Percentiles rank a stretch among this genome's conserved stretches.
These are phyloP conservation scores for Cremastobaeus sp. DNA, from an alignment of 2,888 invertebrate genomes.

Conservation along the genomic window DNA sequence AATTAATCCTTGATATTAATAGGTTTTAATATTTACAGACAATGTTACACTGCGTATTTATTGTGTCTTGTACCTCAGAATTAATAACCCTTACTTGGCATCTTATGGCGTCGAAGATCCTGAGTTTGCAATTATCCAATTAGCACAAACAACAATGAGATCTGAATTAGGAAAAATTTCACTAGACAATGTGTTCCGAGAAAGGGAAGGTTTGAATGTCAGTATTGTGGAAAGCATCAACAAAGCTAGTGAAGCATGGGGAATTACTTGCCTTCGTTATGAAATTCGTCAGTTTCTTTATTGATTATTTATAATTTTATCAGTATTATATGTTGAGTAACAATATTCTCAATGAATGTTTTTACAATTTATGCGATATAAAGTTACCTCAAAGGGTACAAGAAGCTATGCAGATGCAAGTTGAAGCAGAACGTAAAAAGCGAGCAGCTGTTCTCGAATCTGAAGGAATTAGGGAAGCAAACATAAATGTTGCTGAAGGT, in stretches of 20 bases:
- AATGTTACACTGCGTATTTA: slow-evolving; percentile 97
- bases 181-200: slow-evolving; percentile 96
- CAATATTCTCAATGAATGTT: no score
- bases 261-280: slow-evolving; percentile 96
- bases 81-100: slow-evolving; percentile 94
- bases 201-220: slow-evolving; percentile 96
- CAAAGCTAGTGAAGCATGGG: slow-evolving; percentile 99
- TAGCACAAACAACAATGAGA: slow-evolving; percentile 99
- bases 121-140: slow-evolving; percentile 98
- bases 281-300: slow-evolving; percentile 88
- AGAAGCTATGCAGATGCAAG: slow-evolving; percentile 99
- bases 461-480: slow-evolving; percentile 93
- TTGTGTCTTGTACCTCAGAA: slow-evolving; percentile 96
- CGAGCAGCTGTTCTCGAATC: slow-evolving; percentile 98
- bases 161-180: slow-evolving; percentile 99
- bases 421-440: slow-evolving; percentile 98
- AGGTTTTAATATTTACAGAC: slow-evolving; percentile 81
- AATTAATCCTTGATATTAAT: no score
- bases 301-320: background rate
- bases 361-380: slow-evolving; percentile 86
- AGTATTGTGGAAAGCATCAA: slow-evolving; percentile 97
- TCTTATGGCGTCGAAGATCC: slow-evolving; percentile 99
- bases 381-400: slow-evolving; percentile 93
- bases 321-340: no score
- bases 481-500: slow-evolving; percentile 99